Conservation (phyloP, 1,140 invertebrate genomes). For the Venustaconcha ellipsiformis region DNA sequence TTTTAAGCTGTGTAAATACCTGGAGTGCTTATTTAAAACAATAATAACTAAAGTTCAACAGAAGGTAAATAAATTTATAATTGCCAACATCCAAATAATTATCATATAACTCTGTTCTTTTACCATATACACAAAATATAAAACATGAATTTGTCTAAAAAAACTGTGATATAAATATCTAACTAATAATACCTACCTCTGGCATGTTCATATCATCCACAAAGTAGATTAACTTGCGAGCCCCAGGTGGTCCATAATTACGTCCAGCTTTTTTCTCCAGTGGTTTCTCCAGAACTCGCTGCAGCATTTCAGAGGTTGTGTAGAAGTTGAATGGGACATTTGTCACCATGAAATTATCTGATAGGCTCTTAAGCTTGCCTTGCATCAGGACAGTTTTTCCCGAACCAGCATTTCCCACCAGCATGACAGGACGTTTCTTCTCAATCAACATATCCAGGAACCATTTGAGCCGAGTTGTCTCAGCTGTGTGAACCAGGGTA, state of each 20-base stretch:
- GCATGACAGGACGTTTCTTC: constrained; percentile 88
- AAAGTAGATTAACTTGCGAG: constrained; percentile 91
- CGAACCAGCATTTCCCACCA: constrained; percentile 84
- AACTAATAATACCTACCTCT: constrained; percentile 74
- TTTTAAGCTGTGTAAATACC: no score
- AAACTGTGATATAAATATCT: not conserved
- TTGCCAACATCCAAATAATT: no score
- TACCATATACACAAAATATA: no score
- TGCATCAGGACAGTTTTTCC: constrained; percentile 68
- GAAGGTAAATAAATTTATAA: no score
- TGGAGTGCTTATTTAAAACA: no score
- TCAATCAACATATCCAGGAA: constrained; percentile 92
- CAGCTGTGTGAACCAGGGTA: constrained; percentile 87
- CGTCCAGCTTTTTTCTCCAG: constrained; percentile 94
- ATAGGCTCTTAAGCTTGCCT: constrained; percentile 85
- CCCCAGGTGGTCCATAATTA: constrained; percentile 93
- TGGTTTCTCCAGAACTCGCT: constrained; percentile 91
- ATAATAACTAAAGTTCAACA: no score
- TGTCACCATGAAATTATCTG: constrained; percentile 86
- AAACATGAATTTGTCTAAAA: no score
- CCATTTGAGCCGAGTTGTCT: constrained; percentile 87
- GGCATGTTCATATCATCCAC: constrained; percentile 98
- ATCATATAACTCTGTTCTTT: no score
- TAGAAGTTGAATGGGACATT: constrained; percentile 96
- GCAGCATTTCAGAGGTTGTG: constrained; percentile 89